These are phyloP conservation scores for Platynereis dumerilii DNA, from an alignment of 2,888 invertebrate species.

Conservation along the genomic window DNA sequence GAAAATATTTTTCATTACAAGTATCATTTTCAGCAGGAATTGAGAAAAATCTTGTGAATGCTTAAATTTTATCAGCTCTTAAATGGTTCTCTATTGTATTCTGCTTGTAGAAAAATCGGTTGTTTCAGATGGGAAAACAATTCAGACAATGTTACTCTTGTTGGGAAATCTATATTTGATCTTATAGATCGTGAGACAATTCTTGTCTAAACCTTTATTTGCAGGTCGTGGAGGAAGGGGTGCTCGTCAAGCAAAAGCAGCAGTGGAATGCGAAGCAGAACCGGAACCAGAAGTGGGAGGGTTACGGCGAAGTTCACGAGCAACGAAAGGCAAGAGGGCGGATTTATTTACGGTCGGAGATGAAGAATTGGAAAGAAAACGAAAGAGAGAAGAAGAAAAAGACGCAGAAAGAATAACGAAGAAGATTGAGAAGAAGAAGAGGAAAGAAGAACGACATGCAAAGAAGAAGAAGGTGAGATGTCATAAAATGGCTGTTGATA, in stretches of 20 bases:
- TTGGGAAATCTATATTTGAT: no score
- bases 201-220: no score
- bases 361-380: constrained; percentile 7
- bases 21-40: no score
- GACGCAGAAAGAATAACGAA: constrained; percentile 23
- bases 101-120: no score
- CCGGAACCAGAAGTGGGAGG: constrained; percentile 27
- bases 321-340: constrained; percentile 36
- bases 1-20: no score
- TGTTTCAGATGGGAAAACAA: no score
- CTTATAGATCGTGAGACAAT: no score
- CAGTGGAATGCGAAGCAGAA: constrained; percentile 52
- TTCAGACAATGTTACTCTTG: no score
- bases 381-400: constrained; percentile 20
- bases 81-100: no score
- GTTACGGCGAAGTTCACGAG: constrained; percentile 35
- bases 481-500: constrained; percentile 2
- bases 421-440: constrained; percentile 22
- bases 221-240: constrained; percentile 7
- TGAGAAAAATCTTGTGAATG: no score
- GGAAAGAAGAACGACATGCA: constrained; percentile 23
- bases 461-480: constrained; percentile 4
- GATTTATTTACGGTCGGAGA: constrained; percentile 11
- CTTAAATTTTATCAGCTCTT: no score
- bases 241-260: not conserved